Conservation (phyloP, 2,888 invertebrate genomes). For the Ommatoiulus sabulosus region DNA sequence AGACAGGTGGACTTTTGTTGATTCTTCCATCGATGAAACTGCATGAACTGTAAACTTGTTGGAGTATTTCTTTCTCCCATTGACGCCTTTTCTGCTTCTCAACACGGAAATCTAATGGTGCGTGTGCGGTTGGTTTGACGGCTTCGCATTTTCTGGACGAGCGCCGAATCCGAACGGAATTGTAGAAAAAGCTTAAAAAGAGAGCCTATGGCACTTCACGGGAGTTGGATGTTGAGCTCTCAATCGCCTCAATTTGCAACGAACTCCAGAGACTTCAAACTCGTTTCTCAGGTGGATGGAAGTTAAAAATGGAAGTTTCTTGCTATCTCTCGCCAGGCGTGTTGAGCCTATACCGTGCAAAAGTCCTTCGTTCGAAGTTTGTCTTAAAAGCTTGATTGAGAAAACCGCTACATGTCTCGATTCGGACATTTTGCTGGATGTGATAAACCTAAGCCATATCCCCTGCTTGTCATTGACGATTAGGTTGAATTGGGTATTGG, state of each 20-base stretch:
- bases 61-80: not conserved
- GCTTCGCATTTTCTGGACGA: not conserved
- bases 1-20: not conserved
- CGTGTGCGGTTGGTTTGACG: not conserved
- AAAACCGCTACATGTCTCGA: no score
- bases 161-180: constrained; percentile 9
- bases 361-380: no score
- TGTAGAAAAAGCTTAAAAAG: not conserved
- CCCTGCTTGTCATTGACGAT: no score
- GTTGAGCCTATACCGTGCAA: not conserved
- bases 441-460: no score
- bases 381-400: no score
- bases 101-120: not conserved
- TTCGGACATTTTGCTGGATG: no score
- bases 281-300: constrained; percentile 40
- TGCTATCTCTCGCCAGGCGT: not conserved
- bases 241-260: not conserved
- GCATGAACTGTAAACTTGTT: not conserved
- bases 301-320: not conserved
- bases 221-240: constrained; percentile 15
- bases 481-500: no score
- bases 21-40: not conserved
- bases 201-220: not conserved
- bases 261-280: constrained; percentile 36
- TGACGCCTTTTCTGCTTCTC: not conserved